Evolutionary conservation across 1,140 invertebrate genomes (phyloP).

Genomic region (Rhagoletis zephyria): DNA sequence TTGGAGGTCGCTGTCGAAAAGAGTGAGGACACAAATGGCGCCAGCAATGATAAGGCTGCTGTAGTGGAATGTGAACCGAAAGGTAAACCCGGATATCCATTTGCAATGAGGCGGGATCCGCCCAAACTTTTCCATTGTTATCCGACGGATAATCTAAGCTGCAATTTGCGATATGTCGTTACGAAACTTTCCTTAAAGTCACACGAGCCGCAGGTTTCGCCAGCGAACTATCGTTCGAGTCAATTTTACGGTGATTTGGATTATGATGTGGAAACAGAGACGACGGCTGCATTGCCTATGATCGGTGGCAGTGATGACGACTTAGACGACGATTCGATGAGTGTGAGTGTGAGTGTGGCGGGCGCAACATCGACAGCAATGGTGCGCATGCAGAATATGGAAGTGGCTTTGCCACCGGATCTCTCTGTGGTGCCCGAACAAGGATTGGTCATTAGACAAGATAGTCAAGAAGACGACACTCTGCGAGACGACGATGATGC

Average conservation of each 20-base stretch:
- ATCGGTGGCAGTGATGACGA: slow-evolving; percentile 62
- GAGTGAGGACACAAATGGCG: slow-evolving; percentile 74
- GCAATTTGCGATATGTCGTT: slow-evolving; percentile 85
- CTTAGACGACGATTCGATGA: slow-evolving; percentile 58
- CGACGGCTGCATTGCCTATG: slow-evolving; percentile 65
- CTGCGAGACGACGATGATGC: slow-evolving; percentile 60
- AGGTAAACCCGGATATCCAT: slow-evolving; percentile 60
- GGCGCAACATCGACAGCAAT: slow-evolving; percentile 62
- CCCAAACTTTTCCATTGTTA: slow-evolving; percentile 82
- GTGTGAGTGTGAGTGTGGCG: slow-evolving; percentile 56
- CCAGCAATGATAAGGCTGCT: slow-evolving; percentile 59
- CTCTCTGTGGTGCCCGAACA: slow-evolving; percentile 70
- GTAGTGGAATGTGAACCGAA: slow-evolving; percentile 65
- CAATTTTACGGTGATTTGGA: slow-evolving; percentile 76
- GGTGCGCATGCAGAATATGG: slow-evolving; percentile 66
- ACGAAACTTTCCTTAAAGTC: slow-evolving; percentile 78
- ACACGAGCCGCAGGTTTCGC: slow-evolving; percentile 76
- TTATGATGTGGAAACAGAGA: slow-evolving; percentile 75
- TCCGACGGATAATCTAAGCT: slow-evolving; percentile 82
- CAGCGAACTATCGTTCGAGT: slow-evolving; percentile 73
- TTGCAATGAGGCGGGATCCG: slow-evolving; percentile 70
- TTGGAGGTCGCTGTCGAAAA: slow-evolving; percentile 87
- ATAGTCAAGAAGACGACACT: slow-evolving; percentile 67
- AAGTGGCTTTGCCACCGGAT: slow-evolving; percentile 72
- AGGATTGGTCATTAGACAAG: slow-evolving; percentile 67